phyloP scores from a whole-genome alignment of 2,113 vertebrate genomes.

The Scomber colias region DNA sequence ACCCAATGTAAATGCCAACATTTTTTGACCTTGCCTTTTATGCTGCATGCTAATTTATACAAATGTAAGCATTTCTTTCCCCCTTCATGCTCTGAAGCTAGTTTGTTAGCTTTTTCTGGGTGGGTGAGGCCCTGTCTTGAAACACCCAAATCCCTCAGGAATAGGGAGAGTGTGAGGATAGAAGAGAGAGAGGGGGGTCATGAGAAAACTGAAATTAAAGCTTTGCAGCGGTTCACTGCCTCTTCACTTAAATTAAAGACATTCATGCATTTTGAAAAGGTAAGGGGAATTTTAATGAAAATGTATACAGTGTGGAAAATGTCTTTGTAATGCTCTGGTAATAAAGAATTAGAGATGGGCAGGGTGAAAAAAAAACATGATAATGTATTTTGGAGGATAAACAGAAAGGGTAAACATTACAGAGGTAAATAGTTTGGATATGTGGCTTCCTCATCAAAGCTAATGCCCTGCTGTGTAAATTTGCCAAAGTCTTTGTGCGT shows the following conservation, averaged over 20 bases:
- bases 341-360: constrained; percentile 45
- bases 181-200: constrained; percentile 18
- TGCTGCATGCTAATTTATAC: constrained; percentile 80
- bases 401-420: constrained; percentile 69
- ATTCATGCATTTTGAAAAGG: constrained; percentile 69
- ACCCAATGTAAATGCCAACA: constrained; percentile 58
- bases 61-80: constrained; percentile 78
- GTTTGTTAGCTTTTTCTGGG: constrained; percentile 67
- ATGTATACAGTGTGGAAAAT: constrained; percentile 62
- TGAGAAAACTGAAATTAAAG: constrained; percentile 77
- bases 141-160: constrained; percentile 50
- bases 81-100: constrained; percentile 55
- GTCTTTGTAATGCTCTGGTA: constrained; percentile 58
- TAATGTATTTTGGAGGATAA: constrained; percentile 68
- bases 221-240: constrained; percentile 72
- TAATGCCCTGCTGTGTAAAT: constrained; percentile 74
- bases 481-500: constrained; percentile 69
- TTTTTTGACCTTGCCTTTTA: constrained; percentile 77
- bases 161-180: constrained; percentile 31
- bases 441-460: constrained; percentile 70
- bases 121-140: constrained; percentile 54
- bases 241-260: constrained; percentile 75
- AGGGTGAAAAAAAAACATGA: constrained; percentile 4
- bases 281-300: constrained; percentile 70
- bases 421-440: constrained; percentile 70